Conservation (phyloP, 2,797 vertebrate genomes). For the Acrossocheilus wenchowensis region DNA sequence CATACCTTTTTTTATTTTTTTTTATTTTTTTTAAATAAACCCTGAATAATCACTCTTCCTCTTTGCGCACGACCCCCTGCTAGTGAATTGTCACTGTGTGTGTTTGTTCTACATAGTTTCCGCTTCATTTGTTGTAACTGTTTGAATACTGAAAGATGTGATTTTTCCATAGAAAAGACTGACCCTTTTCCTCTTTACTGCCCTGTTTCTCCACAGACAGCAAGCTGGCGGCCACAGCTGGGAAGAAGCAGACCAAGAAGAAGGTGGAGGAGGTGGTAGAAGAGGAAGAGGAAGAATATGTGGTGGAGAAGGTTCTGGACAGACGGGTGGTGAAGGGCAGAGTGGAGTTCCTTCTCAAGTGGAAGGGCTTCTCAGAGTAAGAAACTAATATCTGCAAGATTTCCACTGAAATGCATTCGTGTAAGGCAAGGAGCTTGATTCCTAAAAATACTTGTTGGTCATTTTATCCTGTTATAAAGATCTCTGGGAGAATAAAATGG, state of each 20-base stretch:
- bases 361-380: constrained; percentile 98
- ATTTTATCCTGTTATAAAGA: background rate
- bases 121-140: background rate
- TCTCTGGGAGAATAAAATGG: background rate
- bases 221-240: constrained; percentile 88
- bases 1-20: too few species aligned
- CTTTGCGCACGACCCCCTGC: background rate
- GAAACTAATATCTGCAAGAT: constrained; percentile 54
- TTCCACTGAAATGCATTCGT: background rate
- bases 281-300: constrained; percentile 96
- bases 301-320: constrained; percentile 96
- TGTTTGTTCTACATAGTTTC: background rate
- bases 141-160: background rate
- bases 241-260: constrained; percentile 92
- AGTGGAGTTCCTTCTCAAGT: constrained; percentile 94
- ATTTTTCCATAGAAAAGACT: background rate
- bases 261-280: constrained; percentile 92
- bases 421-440: background rate
- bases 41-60: background rate
- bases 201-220: constrained; percentile 70
- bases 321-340: constrained; percentile 91
- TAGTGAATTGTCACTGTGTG: background rate
- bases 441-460: background rate
- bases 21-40: background rate
- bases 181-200: background rate